Percentiles rank a stretch among this genome's conserved stretches.
phyloP scores from a whole-genome alignment of 1,140 invertebrate species.

The Drosophila pachea region DNA sequence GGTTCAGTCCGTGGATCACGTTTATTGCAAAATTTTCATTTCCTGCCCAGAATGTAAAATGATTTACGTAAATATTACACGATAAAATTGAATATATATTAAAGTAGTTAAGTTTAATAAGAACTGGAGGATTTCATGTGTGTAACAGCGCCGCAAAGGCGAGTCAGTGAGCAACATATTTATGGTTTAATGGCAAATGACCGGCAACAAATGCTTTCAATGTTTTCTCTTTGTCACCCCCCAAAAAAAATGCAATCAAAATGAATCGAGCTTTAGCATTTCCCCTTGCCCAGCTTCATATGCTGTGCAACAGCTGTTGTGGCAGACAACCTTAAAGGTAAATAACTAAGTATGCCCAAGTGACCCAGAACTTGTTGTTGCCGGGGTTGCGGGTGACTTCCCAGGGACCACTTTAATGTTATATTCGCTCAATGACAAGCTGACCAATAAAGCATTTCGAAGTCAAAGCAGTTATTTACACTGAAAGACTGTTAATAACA shows the following conservation, averaged over 20 bases:
- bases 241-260: constrained; percentile 30
- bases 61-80: constrained; percentile 21
- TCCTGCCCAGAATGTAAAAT: constrained; percentile 26
- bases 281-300: not conserved
- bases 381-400: constrained; percentile 7
- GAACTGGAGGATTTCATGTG: no score
- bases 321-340: constrained; percentile 32
- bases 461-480: constrained; percentile 18
- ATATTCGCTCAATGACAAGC: constrained; percentile 36
- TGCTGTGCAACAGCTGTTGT: constrained; percentile 22
- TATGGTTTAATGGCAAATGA: constrained; percentile 17
- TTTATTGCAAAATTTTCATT: constrained; percentile 27
- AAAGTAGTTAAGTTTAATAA: not conserved
- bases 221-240: constrained; percentile 13
- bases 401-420: constrained; percentile 24
- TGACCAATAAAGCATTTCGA: constrained; percentile 16
- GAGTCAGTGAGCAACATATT: no score
- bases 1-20: constrained; percentile 26
- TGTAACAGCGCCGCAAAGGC: no score
- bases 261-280: not conserved
- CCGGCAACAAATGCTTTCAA: constrained; percentile 32
- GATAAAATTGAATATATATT: constrained; percentile 4
- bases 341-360: constrained; percentile 43
- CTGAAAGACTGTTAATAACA: constrained; percentile 25
- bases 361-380: constrained; percentile 66